Evolutionary conservation across 2,113 vertebrate species (phyloP).

Genomic region (Brachyhypopomus gauderio): DNA sequence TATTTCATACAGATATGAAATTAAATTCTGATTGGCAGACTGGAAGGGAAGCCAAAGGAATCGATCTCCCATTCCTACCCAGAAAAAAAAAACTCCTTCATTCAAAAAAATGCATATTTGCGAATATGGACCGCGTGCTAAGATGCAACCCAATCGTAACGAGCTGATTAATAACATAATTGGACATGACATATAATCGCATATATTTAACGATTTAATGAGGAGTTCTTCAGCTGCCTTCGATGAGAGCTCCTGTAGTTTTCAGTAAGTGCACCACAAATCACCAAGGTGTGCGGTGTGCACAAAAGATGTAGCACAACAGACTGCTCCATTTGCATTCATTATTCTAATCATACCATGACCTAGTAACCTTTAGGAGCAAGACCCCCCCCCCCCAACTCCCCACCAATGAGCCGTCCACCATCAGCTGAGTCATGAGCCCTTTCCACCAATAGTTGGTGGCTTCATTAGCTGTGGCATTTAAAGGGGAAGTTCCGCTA

Average conservation of each 20-base stretch:
- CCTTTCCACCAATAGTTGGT: constrained; percentile 57
- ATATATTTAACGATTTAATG: constrained; percentile 2
- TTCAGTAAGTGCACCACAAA: constrained; percentile 7
- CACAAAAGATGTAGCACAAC: neutral
- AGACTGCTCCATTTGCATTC: constrained; percentile 29
- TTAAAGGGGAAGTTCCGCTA: constrained; percentile 68
- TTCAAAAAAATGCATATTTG: constrained; percentile 12
- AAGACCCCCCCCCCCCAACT: constrained; percentile 17
- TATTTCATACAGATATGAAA: constrained; percentile 62
- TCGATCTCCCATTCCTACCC: constrained; percentile 41
- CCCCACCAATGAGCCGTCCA: constrained; percentile 16
- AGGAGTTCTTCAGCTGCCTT: neutral
- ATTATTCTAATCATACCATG: constrained; percentile 30
- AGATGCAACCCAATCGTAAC: constrained; percentile 4
- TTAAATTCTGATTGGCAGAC: constrained; percentile 51
- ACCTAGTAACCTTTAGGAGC: constrained; percentile 34
- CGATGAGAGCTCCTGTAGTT: neutral
- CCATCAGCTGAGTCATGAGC: constrained; percentile 39
- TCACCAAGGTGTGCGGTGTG: neutral
- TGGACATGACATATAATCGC: constrained; percentile 22
- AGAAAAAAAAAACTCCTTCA: constrained; percentile 16
- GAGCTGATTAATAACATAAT: constrained; percentile 25
- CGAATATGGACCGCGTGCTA: constrained; percentile 1
- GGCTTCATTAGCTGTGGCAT: constrained; percentile 76
- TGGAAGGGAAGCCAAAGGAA: constrained; percentile 34